phyloP scores from a whole-genome alignment of 2,888 invertebrate species.

The Ethmia dodecea region DNA sequence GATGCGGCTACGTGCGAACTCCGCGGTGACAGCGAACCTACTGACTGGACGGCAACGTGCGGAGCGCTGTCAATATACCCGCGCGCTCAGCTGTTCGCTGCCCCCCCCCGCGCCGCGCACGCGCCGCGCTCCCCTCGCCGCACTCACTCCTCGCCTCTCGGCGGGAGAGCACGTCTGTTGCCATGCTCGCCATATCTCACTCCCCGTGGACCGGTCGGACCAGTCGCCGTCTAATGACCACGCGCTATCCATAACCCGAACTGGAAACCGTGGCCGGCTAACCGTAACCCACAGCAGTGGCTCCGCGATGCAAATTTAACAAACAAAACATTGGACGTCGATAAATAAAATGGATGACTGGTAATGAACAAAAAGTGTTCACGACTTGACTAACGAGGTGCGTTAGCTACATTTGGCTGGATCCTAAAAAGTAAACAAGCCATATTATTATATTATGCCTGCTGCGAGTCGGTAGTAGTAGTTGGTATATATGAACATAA shows the following conservation, averaged over 20 bases:
- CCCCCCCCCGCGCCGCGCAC: slow-evolving; percentile 53
- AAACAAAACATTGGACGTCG: slow-evolving; percentile 11
- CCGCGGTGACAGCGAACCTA: slow-evolving; percentile 72
- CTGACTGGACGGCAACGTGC: slow-evolving; percentile 76
- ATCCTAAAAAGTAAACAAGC: no score
- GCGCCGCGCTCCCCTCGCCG: slow-evolving; percentile 43
- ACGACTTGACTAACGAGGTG: no score
- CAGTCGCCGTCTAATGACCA: slow-evolving; percentile 9
- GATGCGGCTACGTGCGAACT: slow-evolving; percentile 66
- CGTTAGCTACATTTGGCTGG: no score
- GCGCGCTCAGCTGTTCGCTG: slow-evolving; percentile 78
- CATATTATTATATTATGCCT: no score
- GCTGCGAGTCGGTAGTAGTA: no score
- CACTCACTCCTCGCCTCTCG: slow-evolving; percentile 19
- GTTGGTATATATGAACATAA: no score
- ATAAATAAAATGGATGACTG: no score
- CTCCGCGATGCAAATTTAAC: slow-evolving; percentile 35
- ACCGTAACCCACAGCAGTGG: slow-evolving; percentile 31
- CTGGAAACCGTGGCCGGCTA: slow-evolving; percentile 23
- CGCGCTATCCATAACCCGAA: slow-evolving; percentile 3
- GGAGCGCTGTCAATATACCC: slow-evolving; percentile 76
- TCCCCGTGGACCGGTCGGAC: slow-evolving; percentile 10
- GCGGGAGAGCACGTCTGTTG: slow-evolving; percentile 23
- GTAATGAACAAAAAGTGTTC: no score
- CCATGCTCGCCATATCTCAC: slow-evolving; percentile 4